Base-by-base conservation (phyloP, 2,113 vertebrate genomes). In the Toxotes jaculatrix region DNA sequence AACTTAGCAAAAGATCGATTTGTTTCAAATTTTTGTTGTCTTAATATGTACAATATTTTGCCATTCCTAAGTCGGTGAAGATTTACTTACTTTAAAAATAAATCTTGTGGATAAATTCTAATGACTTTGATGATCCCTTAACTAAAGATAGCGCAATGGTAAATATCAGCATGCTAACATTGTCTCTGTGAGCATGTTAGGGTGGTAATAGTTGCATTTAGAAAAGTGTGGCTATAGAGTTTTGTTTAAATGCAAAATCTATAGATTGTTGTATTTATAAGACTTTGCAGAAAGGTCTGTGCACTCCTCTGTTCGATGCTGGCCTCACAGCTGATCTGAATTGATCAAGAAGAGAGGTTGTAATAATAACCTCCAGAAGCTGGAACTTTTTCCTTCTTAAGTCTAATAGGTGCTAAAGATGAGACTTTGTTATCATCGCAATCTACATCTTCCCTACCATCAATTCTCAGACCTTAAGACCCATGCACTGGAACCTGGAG, bases 401-500 rank as follows among this genome's bases (percentile, higher is more conserved):
- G n/a, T 68, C 49, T 42, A 68, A 67, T 65, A 53, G 70, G 51
- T 59, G 27, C 16, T 59, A 27, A 80, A 77, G 16, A 65, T 40
- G 45, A 45, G 17, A 65, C 31, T 61, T n/a, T 27, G 1, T 66
- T 16, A 40, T 3, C 23, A 4, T 19, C 4, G 14, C 27, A 59
- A 14, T 70, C 53, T 74, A 40, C 59, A 63, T 73, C 66, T 56
- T 59, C 17, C 71, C 4, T 47, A 16, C 11, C 38, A 79, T 31
- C 69, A 61, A 79, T 34, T 72, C 76, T 64, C 31, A 21, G 43
- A 67, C 11, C 8, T 59, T 1, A 1, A 23, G 1, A 75, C 42
- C 10, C 43, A 0, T 14, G 63, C 23, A 56, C 27, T 71, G n/a
- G 31, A 31, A 4, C 13, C 8, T 27, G 21, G 5, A 4, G 16